phyloP scores from a whole-genome alignment of 2,888 invertebrate species.

The Listrodromus nycthemerus region DNA sequence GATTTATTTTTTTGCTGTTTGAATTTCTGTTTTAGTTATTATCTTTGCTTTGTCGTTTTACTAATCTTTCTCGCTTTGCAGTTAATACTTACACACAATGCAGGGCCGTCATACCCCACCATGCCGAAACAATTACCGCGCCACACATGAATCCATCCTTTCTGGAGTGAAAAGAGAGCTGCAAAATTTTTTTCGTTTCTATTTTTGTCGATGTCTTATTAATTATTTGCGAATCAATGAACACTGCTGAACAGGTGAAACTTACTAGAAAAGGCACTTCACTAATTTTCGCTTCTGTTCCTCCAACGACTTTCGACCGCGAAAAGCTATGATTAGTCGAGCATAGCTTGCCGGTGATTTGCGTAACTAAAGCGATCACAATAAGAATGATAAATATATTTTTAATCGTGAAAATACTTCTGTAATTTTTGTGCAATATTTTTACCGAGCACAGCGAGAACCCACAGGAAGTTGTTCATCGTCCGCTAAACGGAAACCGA shows the following conservation, averaged over 20 bases:
- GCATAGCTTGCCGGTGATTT: slow-evolving; percentile 2
- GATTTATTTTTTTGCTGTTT: neutral
- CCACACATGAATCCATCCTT: slow-evolving; percentile 69
- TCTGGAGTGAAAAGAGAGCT: slow-evolving; percentile 70
- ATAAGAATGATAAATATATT: neutral
- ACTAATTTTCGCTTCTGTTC: slow-evolving; percentile 34
- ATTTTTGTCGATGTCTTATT: slow-evolving; percentile 3
- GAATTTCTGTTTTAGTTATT: too few relatives aligned
- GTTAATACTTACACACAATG: slow-evolving; percentile 73
- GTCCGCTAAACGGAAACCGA: slow-evolving; percentile 22
- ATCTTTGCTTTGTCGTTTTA: neutral
- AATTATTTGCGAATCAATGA: slow-evolving; percentile 42
- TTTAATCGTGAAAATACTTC: neutral
- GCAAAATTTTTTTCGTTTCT: slow-evolving; percentile 19
- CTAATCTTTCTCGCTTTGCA: neutral
- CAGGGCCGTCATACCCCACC: slow-evolving; percentile 73
- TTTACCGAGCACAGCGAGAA: slow-evolving; percentile 44
- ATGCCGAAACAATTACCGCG: slow-evolving; percentile 70
- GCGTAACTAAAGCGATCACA: slow-evolving; percentile 8
- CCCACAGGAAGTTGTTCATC: slow-evolving; percentile 50
- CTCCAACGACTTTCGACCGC: slow-evolving; percentile 52
- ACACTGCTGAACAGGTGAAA: neutral
- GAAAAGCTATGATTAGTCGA: neutral
- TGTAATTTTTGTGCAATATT: neutral
- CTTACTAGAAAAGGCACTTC: slow-evolving; percentile 59